Percentiles rank a stretch among this genome's conserved stretches.
Conservation (phyloP, 2,113 vertebrate genomes). For the Alethe diademata region DNA sequence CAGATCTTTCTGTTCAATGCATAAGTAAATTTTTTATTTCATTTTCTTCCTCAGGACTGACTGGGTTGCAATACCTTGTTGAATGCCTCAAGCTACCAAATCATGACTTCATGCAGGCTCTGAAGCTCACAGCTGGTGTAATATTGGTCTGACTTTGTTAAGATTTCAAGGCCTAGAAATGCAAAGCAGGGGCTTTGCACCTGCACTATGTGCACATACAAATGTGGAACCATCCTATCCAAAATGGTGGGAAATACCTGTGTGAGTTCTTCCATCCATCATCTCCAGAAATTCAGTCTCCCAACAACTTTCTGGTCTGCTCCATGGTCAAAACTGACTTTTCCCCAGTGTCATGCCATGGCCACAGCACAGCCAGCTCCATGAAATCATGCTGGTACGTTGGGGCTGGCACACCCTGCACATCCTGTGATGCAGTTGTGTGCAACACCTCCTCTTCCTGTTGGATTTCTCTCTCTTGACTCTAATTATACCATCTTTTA, state of each 20-base stretch:
- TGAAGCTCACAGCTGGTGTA: neutral
- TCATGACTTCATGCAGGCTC: neutral
- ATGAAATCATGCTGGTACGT: conserved; percentile 16
- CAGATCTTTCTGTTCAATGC: neutral
- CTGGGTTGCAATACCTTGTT: neutral
- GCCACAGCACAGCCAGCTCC: conserved; percentile 44
- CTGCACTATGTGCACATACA: neutral
- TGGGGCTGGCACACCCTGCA: conserved; percentile 1
- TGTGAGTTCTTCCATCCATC: conserved; percentile 8
- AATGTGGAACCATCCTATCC: neutral
- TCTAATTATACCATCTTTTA: conserved; percentile 29
- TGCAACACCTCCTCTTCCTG: conserved; percentile 39
- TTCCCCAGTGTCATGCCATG: conserved; percentile 3
- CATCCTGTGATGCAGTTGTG: conserved; percentile 15
- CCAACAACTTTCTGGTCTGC: conserved; percentile 50
- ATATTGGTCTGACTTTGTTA: conserved; percentile 1
- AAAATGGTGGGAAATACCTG: neutral
- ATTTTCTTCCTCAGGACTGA: neutral
- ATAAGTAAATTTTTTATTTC: neutral
- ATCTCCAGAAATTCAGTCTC: conserved; percentile 42
- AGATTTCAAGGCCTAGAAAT: conserved; percentile 10
- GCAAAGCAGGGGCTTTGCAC: neutral
- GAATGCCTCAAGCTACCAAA: neutral
- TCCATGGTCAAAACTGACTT: conserved; percentile 41
- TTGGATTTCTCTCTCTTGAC: conserved; percentile 44